These are phyloP conservation scores for Molanna angustata DNA, from an alignment of 2,888 invertebrate genomes.

Conservation along the genomic window DNA sequence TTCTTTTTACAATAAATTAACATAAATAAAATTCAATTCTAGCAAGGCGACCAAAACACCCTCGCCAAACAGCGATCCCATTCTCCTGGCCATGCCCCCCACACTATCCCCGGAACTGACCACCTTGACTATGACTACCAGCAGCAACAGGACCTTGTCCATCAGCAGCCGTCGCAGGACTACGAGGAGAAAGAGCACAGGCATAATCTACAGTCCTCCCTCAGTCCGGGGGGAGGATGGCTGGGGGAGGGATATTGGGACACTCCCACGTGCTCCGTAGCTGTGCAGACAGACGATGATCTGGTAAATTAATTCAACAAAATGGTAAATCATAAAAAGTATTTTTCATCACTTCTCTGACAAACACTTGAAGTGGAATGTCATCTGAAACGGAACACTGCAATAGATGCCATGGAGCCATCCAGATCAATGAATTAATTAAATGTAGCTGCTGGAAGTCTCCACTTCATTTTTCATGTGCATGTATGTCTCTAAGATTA, in stretches of 20 bases:
- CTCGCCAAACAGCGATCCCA: slow-evolving; percentile 5
- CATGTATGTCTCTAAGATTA: no score
- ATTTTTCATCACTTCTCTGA: no score
- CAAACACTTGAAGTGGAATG: no score
- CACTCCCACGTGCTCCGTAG: slow-evolving; percentile 44
- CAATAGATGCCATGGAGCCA: no score
- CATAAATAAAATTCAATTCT: no score
- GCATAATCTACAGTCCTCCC: slow-evolving; percentile 17
- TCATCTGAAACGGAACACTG: no score
- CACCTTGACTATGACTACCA: neutral
- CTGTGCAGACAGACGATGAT: slow-evolving; percentile 49
- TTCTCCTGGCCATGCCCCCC: neutral
- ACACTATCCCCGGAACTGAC: neutral
- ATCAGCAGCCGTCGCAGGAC: neutral
- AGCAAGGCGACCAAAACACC: slow-evolving; percentile 6
- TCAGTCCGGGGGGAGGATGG: slow-evolving; percentile 30
- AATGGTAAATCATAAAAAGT: no score
- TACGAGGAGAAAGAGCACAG: neutral
- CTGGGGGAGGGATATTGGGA: slow-evolving; percentile 37
- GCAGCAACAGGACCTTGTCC: neutral
- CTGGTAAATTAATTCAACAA: slow-evolving; percentile 33
- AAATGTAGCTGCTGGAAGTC: no score
- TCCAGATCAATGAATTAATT: no score
- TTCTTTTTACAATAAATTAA: no score
- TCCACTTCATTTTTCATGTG: no score